A percentile compares a stretch with the other conserved stretches of the same genome.
These are phyloP conservation scores for Drosophila virilis DNA, from an alignment of 1,140 invertebrate species.

Conservation along the genomic window DNA sequence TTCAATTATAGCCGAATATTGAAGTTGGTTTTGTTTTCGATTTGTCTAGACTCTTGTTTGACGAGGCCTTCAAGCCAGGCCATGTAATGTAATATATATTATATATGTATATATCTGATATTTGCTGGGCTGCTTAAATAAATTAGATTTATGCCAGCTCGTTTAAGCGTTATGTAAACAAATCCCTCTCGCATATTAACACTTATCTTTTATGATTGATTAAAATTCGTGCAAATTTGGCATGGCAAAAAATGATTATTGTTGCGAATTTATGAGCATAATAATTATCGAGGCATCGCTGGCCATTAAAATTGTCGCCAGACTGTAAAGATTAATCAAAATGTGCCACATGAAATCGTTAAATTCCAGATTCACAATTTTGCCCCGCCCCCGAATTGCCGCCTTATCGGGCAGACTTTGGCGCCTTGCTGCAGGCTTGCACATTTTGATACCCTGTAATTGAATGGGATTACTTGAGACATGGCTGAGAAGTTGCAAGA, in stretches of 20 bases:
- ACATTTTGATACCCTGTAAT: conserved; percentile 12
- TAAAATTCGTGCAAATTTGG: conserved; percentile 10
- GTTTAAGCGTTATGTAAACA: conserved; percentile 43
- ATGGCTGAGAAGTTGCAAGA: no score
- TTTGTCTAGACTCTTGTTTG: conserved; percentile 75
- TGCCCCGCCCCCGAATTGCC: background rate
- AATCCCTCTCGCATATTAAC: no score
- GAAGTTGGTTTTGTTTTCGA: conserved; percentile 79
- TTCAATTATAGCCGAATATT: conserved; percentile 77
- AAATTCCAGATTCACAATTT: conserved; percentile 29
- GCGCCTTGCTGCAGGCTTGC: conserved; percentile 1
- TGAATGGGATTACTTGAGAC: no score
- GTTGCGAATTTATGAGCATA: conserved; percentile 35
- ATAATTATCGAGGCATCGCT: conserved; percentile 32
- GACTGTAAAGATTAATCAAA: conserved; percentile 63
- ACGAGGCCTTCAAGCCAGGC: conserved; percentile 23
- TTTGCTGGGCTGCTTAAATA: conserved; percentile 68
- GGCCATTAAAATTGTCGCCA: conserved; percentile 40
- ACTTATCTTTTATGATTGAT: conserved; percentile 1
- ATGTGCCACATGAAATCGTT: conserved; percentile 56
- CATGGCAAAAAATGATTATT: background rate
- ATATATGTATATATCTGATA: conserved; percentile 18
- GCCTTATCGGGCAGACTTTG: conserved; percentile 32
- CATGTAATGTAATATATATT: background rate
- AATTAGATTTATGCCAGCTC: conserved; percentile 63